Evolutionary conservation across 2,888 invertebrate genomes (phyloP).

Genomic region (Aphrophora alni): DNA sequence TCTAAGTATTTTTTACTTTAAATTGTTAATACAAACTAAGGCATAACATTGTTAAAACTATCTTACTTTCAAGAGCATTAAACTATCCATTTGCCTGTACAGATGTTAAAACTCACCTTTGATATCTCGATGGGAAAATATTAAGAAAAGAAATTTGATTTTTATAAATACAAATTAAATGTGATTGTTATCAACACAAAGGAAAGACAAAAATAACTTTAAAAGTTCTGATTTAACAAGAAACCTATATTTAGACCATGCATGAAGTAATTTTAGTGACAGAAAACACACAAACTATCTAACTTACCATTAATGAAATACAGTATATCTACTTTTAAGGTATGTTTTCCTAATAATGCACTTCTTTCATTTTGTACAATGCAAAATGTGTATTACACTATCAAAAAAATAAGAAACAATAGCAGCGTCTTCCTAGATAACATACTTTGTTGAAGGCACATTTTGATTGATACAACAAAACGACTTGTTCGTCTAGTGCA

Average conservation of each 20-base stretch:
- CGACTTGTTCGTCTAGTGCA: no score
- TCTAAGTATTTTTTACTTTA: not conserved
- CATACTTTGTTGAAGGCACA: no score
- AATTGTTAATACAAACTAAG: not conserved
- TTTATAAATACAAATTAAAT: not conserved
- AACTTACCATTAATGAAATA: not conserved
- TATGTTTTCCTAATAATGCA: no score
- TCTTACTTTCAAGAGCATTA: not conserved
- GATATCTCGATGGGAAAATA: not conserved
- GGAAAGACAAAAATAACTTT: not conserved
- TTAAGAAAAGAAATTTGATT: not conserved
- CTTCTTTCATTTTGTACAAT: no score
- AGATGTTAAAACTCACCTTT: not conserved
- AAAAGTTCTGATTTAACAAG: not conserved
- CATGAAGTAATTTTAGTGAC: not conserved
- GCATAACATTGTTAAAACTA: not conserved
- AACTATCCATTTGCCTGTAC: not conserved
- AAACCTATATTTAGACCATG: not conserved
- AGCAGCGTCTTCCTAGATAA: no score
- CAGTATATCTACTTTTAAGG: no score
- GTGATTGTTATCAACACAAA: not conserved
- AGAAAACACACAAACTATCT: not conserved
- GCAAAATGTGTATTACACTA: no score
- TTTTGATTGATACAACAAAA: no score
- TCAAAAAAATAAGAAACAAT: no score